Evolutionary conservation across 2,113 vertebrate genomes (phyloP).

Genomic region (Grus americana): DNA sequence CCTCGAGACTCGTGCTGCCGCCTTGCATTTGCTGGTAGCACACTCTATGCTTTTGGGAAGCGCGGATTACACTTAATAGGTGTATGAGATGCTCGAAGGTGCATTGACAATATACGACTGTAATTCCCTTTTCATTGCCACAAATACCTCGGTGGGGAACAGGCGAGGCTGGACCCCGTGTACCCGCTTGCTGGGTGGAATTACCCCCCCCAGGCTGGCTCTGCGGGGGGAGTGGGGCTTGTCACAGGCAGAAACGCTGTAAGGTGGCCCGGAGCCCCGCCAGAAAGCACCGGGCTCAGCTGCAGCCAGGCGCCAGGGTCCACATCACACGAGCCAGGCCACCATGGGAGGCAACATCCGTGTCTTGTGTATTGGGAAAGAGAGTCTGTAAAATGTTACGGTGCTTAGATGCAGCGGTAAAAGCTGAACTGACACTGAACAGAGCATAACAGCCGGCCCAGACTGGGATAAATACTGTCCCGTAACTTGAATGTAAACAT

Average conservation of each 20-base stretch:
- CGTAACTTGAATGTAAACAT: background rate
- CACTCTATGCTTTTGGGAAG: background rate
- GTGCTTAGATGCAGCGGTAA: background rate
- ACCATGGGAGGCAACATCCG: fast-evolving
- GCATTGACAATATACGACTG: background rate
- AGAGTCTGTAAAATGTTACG: background rate
- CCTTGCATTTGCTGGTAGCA: background rate
- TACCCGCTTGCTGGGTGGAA: background rate
- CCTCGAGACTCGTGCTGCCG: background rate
- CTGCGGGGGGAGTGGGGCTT: background rate
- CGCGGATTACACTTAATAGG: background rate
- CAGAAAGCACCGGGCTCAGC: background rate
- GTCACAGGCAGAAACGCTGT: background rate
- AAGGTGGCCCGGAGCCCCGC: background rate
- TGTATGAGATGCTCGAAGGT: background rate
- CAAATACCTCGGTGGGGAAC: background rate
- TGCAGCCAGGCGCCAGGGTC: background rate
- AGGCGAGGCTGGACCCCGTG: fast-evolving
- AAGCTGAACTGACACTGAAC: background rate
- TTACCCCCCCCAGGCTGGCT: background rate
- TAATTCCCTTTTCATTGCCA: background rate
- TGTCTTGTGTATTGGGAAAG: background rate
- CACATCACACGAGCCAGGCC: background rate
- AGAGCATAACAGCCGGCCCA: background rate
- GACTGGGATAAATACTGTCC: background rate